Base-by-base conservation (phyloP, 2,113 vertebrate species). In the Spea multiplicata region DNA sequence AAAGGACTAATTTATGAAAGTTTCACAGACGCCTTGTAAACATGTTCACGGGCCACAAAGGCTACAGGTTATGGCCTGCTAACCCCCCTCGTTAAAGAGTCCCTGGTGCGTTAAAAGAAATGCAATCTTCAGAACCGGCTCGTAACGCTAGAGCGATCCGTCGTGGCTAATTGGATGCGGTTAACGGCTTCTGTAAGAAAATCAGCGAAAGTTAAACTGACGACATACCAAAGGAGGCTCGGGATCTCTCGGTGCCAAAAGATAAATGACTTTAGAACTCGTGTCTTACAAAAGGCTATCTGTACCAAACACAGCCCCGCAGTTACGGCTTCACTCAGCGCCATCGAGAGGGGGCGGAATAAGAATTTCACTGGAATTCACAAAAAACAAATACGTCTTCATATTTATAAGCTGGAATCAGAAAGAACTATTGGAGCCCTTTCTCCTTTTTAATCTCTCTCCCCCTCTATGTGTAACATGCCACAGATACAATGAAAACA, bases 151-250 rank as follows among this genome's bases (percentile, higher is more conserved):
- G 44, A 46, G 53, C 76, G 71, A 78, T 53, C 61, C 61, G 52
- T 73, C 44, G 52, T 68, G 67, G 45, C 64, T 80, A 74, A 80
- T 80, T 80, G 78, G 68, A 50, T 74, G 71, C 50, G 65, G 71
- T 73, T 80, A 80, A 80, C 68, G 59, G 64, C 78, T 74, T 80
- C 71, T 73, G 73, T 80, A 73, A 68, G 78, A 52, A 73, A 47
- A 80, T 80, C 30, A 49, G 50, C 16, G 61, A 44, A 80, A 44
- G 69, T 57, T 73, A 67, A 71, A 68, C 61, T 66, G 78, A 68
- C 57, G 17, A 55, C 78, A 68, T 68, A 80, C 64, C 71, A 61
- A 55, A 57, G 44, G 71, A 61, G 55, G 61, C 78, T 47, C 30
- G 69, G 69, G 44, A 13, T 48, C 5, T 61, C 10, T 74, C 52